These are phyloP conservation scores for Proctacanthus coquilletti DNA, from an alignment of 1,140 invertebrate species.

Conservation along the genomic window DNA sequence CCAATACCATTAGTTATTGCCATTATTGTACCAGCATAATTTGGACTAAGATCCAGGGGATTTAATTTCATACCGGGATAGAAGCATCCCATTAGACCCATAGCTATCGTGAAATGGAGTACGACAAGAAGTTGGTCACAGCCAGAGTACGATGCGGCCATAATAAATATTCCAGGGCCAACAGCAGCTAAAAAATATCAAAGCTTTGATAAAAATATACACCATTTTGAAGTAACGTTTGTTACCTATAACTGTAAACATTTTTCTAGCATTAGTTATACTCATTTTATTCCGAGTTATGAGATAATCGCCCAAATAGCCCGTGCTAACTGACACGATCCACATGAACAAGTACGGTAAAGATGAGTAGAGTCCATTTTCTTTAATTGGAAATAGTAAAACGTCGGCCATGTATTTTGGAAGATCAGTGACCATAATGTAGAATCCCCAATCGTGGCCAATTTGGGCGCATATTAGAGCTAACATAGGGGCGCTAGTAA, in stretches of 20 bases:
- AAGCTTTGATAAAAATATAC: too few species aligned
- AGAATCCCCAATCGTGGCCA: slow-evolving; percentile 89
- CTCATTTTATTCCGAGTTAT: slow-evolving; percentile 38
- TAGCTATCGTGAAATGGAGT: slow-evolving; percentile 48
- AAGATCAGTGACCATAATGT: slow-evolving; percentile 81
- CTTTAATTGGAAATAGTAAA: slow-evolving; percentile 63
- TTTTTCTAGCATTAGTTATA: slow-evolving; percentile 47
- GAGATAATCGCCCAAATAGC: slow-evolving; percentile 50
- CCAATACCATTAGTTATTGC: slow-evolving; percentile 73
- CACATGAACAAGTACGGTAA: slow-evolving; percentile 59
- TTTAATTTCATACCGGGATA: slow-evolving; percentile 67
- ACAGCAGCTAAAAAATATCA: slow-evolving; percentile 53
- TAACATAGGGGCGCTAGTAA: slow-evolving; percentile 61
- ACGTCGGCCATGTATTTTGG: slow-evolving; percentile 87
- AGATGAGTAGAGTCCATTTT: slow-evolving; percentile 50
- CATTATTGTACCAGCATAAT: slow-evolving; percentile 67
- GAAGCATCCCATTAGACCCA: slow-evolving; percentile 60
- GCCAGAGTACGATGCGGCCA: slow-evolving; percentile 65
- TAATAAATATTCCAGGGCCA: slow-evolving; percentile 59
- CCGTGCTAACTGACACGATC: slow-evolving; percentile 48
- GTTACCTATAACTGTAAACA: slow-evolving; percentile 58
- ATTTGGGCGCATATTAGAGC: slow-evolving; percentile 54
- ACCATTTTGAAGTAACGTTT: too few species aligned
- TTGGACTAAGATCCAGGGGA: slow-evolving; percentile 66
- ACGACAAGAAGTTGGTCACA: slow-evolving; percentile 49